Percentiles rank a stretch among this genome's conserved stretches.
Evolutionary conservation across 2,888 invertebrate genomes (phyloP).

Genomic region (Polydrusus tereticollis): DNA sequence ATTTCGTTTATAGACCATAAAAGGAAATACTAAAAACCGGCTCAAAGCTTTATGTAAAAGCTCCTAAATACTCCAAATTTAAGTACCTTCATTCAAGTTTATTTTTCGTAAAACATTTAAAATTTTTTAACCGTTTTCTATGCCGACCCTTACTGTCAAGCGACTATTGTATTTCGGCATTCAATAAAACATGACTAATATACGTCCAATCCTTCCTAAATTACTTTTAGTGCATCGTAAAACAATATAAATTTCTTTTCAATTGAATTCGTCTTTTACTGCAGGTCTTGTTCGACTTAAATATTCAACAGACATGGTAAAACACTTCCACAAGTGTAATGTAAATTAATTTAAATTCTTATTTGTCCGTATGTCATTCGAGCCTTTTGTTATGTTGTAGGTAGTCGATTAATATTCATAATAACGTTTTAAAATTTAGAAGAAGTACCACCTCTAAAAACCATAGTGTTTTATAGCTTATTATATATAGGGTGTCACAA

Average conservation of each 20-base stretch:
- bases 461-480: neutral
- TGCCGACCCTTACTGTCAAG: neutral
- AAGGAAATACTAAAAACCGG: constrained; percentile 13
- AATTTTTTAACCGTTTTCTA: neutral
- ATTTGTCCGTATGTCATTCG: constrained; percentile 29
- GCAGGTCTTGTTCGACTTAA: neutral
- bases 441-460: constrained; percentile 33
- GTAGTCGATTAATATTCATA: constrained; percentile 43
- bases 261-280: neutral
- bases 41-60: neutral
- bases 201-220: neutral
- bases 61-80: neutral
- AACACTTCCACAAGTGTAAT: constrained; percentile 35
- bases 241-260: constrained; percentile 6
- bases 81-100: neutral
- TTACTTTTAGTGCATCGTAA: constrained; percentile 1
- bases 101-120: neutral
- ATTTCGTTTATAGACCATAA: constrained; percentile 34
- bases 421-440: constrained; percentile 40
- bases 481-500: constrained; percentile 10
- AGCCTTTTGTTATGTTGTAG: constrained; percentile 33
- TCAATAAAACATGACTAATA: neutral
- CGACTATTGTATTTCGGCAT: neutral
- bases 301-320: constrained; percentile 10
- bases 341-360: constrained; percentile 35